phyloP scores from a whole-genome alignment of 2,113 vertebrate species.

The Manacus vitellinus region DNA sequence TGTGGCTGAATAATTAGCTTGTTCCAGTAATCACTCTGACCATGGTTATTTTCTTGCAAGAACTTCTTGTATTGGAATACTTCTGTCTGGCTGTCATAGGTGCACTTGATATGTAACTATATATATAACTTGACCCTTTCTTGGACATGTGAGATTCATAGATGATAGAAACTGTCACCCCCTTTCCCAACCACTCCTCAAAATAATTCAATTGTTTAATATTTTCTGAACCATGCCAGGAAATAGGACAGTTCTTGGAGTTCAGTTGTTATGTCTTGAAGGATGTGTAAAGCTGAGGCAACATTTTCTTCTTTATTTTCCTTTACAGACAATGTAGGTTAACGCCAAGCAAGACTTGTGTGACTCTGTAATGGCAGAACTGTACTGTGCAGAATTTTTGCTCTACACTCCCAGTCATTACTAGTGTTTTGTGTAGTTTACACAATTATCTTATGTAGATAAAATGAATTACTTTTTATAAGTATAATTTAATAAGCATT shows the following conservation, averaged over 20 bases:
- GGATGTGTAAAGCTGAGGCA: background rate
- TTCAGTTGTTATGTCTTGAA: background rate
- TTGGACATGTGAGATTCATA: background rate
- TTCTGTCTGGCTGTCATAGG: background rate
- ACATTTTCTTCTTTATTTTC: background rate
- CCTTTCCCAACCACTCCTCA: background rate
- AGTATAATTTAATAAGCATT: constrained; percentile 28
- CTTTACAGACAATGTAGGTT: background rate
- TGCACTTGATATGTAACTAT: background rate
- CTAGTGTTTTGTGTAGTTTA: constrained; percentile 20
- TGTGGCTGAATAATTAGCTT: constrained; percentile 6
- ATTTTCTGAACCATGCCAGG: background rate
- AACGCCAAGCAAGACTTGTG: background rate
- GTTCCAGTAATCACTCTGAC: background rate
- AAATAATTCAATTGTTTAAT: background rate
- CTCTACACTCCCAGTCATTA: background rate
- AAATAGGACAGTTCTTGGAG: background rate
- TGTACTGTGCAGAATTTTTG: background rate
- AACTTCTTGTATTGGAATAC: background rate
- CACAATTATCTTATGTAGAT: constrained; percentile 25
- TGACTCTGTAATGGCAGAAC: background rate
- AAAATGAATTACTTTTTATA: constrained; percentile 17
- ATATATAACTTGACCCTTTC: background rate
- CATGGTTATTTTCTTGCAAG: background rate
- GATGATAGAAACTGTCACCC: background rate